Percentiles rank a stretch among this genome's conserved stretches.
These are phyloP conservation scores for Pseudanteris insignis DNA, from an alignment of 2,888 invertebrate species.

Conservation along the genomic window DNA sequence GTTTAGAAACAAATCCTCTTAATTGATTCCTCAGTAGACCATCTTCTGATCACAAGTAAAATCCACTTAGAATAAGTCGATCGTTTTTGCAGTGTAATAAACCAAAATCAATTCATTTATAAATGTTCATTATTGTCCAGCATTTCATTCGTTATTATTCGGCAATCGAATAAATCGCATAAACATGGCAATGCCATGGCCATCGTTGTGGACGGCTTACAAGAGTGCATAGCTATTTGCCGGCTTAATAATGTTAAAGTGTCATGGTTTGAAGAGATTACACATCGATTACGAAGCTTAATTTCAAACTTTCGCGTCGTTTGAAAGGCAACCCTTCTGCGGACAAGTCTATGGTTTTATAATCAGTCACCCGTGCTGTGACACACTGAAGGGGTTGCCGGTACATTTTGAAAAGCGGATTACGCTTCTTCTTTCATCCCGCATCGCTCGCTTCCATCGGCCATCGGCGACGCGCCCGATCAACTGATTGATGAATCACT, in stretches of 20 bases:
- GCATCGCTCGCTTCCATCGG: conserved; percentile 30
- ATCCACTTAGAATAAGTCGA: too few relatives aligned
- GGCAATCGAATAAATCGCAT: too few relatives aligned
- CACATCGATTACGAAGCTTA: conserved; percentile 66
- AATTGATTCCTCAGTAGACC: too few relatives aligned
- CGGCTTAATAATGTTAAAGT: conserved; percentile 43
- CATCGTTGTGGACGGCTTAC: too few relatives aligned
- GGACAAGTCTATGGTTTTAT: conserved; percentile 66
- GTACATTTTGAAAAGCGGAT: conserved; percentile 62
- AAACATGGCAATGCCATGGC: too few relatives aligned
- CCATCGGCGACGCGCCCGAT: conserved; percentile 10
- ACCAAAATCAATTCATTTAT: too few relatives aligned
- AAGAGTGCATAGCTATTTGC: conserved; percentile 11
- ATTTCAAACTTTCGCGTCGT: conserved; percentile 59
- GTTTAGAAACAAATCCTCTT: too few relatives aligned
- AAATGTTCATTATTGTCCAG: too few relatives aligned
- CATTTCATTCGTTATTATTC: too few relatives aligned
- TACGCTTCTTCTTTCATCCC: conserved; percentile 52
- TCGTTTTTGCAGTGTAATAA: too few relatives aligned
- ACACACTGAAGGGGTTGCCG: conserved; percentile 63
- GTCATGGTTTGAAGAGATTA: conserved; percentile 65
- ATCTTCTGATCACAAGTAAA: too few relatives aligned
- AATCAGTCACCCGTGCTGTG: conserved; percentile 66
- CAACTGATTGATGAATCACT: conserved; percentile 29
- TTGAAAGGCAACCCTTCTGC: conserved; percentile 51